phyloP scores from a whole-genome alignment of 2,888 invertebrate genomes.

The Xylophagus ater region DNA sequence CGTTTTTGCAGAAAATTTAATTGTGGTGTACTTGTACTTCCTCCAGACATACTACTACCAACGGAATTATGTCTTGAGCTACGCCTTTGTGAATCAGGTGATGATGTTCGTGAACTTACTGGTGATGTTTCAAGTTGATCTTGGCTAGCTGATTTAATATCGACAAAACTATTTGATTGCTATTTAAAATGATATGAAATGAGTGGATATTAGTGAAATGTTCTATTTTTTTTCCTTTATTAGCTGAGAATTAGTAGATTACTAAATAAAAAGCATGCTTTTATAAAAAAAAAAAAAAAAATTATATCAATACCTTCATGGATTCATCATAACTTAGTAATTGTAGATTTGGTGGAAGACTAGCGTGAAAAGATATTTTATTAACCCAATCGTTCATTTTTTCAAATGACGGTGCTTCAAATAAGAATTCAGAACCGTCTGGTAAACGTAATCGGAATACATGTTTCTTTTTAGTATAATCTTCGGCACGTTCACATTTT shows the following conservation, averaged over 20 bases:
- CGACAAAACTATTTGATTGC: slow-evolving; percentile 38
- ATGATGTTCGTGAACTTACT: slow-evolving; percentile 45
- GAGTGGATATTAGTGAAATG: background rate
- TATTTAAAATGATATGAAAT: slow-evolving; percentile 16
- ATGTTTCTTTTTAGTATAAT: slow-evolving; percentile 91
- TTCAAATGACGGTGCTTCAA: slow-evolving; percentile 60
- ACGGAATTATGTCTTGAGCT: slow-evolving; percentile 32
- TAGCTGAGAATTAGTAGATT: background rate
- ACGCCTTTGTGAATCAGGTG: slow-evolving; percentile 43
- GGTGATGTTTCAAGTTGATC: slow-evolving; percentile 39
- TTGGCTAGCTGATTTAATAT: slow-evolving; percentile 33
- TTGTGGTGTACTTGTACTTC: slow-evolving; percentile 41
- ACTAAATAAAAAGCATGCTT: background rate
- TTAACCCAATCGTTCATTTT: slow-evolving; percentile 84
- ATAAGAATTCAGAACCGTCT: slow-evolving; percentile 89
- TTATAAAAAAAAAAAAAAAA: background rate
- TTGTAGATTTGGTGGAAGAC: slow-evolving; percentile 79
- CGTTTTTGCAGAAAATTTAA: slow-evolving; percentile 44
- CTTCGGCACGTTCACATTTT: slow-evolving; percentile 72
- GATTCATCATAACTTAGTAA: slow-evolving; percentile 69
- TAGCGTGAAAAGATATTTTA: slow-evolving; percentile 88
- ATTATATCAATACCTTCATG: slow-evolving; percentile 41
- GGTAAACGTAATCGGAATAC: slow-evolving; percentile 79
- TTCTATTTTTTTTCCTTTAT: background rate
- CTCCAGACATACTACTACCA: slow-evolving; percentile 30